These are phyloP conservation scores for Tenebrio molitor DNA, from an alignment of 1,140 invertebrate species.

Conservation along the genomic window DNA sequence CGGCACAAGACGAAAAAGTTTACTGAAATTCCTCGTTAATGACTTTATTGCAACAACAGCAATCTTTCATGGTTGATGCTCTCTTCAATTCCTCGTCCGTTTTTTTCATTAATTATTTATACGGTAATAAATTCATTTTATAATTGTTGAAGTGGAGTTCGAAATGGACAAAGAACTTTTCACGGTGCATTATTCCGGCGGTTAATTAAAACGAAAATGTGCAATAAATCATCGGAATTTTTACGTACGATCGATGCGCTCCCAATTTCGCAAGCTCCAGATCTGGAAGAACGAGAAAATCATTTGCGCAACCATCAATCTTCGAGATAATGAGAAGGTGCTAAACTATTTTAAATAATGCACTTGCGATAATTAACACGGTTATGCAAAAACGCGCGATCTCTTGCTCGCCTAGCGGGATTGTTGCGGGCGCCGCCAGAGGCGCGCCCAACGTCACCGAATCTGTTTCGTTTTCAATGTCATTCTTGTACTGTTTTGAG, in stretches of 20 bases:
- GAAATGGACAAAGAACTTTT: conserved; percentile 32
- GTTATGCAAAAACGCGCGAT: conserved; percentile 3
- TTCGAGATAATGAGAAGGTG: conserved; percentile 27
- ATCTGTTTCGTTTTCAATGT: too few species aligned
- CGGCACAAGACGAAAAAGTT: background rate
- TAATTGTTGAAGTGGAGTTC: conserved; percentile 24
- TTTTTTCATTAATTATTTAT: conserved; percentile 25
- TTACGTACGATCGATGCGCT: background rate
- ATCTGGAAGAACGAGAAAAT: conserved; percentile 6
- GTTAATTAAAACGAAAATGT: conserved; percentile 34
- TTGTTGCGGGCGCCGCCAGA: too few species aligned
- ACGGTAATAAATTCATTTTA: conserved; percentile 23
- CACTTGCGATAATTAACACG: background rate
- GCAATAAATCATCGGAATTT: conserved; percentile 31
- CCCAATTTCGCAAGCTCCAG: background rate
- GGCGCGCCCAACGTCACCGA: too few species aligned
- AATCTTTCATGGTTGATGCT: conserved; percentile 35
- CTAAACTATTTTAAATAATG: conserved; percentile 31
- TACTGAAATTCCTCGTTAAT: conserved; percentile 17
- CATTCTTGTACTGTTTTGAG: too few species aligned
- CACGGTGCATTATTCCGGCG: conserved; percentile 19
- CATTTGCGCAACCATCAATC: conserved; percentile 13
- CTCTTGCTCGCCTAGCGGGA: too few species aligned
- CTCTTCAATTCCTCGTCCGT: background rate
- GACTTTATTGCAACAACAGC: conserved; percentile 24